These are phyloP conservation scores for Polyergus mexicanus DNA, from an alignment of 1,140 invertebrate genomes.

Conservation along the genomic window DNA sequence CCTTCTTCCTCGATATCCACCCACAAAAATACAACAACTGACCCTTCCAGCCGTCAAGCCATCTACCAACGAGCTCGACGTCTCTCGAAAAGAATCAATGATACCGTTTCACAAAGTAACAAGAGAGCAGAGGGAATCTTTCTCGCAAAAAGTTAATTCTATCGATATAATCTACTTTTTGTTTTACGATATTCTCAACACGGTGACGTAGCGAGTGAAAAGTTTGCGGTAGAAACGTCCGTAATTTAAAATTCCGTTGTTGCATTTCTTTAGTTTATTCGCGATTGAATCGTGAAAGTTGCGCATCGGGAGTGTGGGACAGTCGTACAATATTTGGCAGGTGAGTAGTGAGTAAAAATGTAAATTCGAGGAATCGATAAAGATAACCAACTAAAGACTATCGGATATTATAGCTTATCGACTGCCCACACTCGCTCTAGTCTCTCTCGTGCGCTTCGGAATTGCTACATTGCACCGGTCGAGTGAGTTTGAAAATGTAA, in stretches of 20 bases:
- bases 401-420: slow-evolving; percentile 23
- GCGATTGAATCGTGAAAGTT: slow-evolving; percentile 8
- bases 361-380: slow-evolving; percentile 47
- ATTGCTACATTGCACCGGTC: slow-evolving; percentile 29
- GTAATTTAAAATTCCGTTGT: slow-evolving; percentile 24
- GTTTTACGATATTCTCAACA: slow-evolving; percentile 25
- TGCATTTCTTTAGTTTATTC: slow-evolving; percentile 25
- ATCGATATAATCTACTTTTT: background rate
- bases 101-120: background rate
- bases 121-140: background rate
- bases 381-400: slow-evolving; percentile 52
- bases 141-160: background rate
- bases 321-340: slow-evolving; percentile 21
- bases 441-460: slow-evolving; percentile 25
- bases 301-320: background rate
- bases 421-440: slow-evolving; percentile 48
- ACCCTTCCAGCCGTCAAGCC: slow-evolving; percentile 62
- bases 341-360: slow-evolving; percentile 44
- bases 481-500: slow-evolving; percentile 57
- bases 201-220: background rate
- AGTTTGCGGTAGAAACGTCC: background rate
- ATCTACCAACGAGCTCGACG: slow-evolving; percentile 42
- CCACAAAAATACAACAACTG: slow-evolving; percentile 74
- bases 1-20: slow-evolving; percentile 73
- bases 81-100: slow-evolving; percentile 24